These are phyloP conservation scores for Sus cebifrons DNA, from an alignment of 2,797 vertebrate genomes.

Conservation along the genomic window DNA sequence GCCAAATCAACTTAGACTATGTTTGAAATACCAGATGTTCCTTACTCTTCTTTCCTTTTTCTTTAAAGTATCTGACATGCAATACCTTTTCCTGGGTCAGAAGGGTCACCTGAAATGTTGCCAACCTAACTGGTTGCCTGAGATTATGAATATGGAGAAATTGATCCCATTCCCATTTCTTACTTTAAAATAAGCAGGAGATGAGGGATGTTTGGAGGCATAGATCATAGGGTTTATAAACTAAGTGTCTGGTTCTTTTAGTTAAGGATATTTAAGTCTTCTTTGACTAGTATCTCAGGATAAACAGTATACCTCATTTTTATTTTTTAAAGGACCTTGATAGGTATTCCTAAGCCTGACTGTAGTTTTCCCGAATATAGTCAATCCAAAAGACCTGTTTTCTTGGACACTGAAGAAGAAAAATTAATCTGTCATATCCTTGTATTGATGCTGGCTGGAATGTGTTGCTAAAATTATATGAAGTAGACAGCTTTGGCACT, in stretches of 20 bases:
- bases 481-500: conserved; percentile 63
- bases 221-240: background rate
- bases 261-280: conserved; percentile 29
- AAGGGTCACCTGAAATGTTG: conserved; percentile 83
- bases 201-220: background rate
- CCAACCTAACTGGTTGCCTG: conserved; percentile 79
- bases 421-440: conserved; percentile 74
- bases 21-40: conserved; percentile 86
- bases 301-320: conserved; percentile 33
- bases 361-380: conserved; percentile 78
- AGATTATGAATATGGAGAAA: conserved; percentile 82
- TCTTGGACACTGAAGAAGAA: conserved; percentile 72
- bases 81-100: conserved; percentile 78
- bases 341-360: conserved; percentile 49
- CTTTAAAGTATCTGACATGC: conserved; percentile 75
- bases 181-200: background rate
- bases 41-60: conserved; percentile 73
- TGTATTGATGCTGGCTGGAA: conserved; percentile 76
- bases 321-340: conserved; percentile 27
- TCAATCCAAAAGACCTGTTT: conserved; percentile 68
- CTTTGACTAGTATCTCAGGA: conserved; percentile 55
- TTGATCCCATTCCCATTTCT: conserved; percentile 72
- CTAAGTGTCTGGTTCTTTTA: conserved; percentile 33
- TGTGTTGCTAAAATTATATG: conserved; percentile 79
- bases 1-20: conserved; percentile 80